Base-by-base conservation (phyloP, 2,888 invertebrate genomes). In the Heliconius charithonia region DNA sequence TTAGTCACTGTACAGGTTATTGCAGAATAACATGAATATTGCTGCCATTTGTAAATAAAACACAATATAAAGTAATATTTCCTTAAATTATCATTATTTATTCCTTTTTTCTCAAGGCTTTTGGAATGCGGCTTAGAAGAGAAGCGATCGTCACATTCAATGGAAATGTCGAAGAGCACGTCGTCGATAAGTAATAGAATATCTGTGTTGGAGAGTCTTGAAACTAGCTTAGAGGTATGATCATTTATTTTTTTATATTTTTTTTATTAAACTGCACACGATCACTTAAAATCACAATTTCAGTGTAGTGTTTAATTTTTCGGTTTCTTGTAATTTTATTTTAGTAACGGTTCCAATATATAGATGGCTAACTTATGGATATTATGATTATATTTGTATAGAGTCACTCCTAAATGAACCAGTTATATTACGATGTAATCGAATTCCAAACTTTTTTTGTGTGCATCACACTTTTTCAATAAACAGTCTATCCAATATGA, bases 141-240 rank as follows among this genome's bases (percentile, higher is more conserved):
- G 79, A 94, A 93, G 82, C 86, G 91, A 82, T 89, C 92, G 66
- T 87, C 90, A 51, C 93, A 93, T 82, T 92, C 92, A 7, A 95
- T 95, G 91, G 95, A 95, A 86, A 95, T 95, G 95, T 95, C 95
- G 3, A 95, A 93, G 83, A 95, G 95, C 85, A 95, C 95, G 9
- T 95, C 95, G 0, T 93, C 95, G 1, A 94, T 95, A 59, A 95
- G 92, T 84, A 93, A 88, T 85, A 90, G 93, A 83, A 91, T 94
- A 88, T 91, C 94, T 2, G 89, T 94, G 41, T 81, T 92, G 75
- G 95, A 95, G 83, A 93, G 87, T 81, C 91, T 91, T 80, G 95
- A 95, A 74, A 74, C 82, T 70, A 83, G 80, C 76, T 80, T 83
- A 71, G 85, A 83, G 76, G 83, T 85, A 72, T 78, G 80, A 62